Evolutionary conservation across 23 tunicate species (phyloP), one percentile per base, ranked within the genome.

Genomic region (Aplidium turbinatum): DNA sequence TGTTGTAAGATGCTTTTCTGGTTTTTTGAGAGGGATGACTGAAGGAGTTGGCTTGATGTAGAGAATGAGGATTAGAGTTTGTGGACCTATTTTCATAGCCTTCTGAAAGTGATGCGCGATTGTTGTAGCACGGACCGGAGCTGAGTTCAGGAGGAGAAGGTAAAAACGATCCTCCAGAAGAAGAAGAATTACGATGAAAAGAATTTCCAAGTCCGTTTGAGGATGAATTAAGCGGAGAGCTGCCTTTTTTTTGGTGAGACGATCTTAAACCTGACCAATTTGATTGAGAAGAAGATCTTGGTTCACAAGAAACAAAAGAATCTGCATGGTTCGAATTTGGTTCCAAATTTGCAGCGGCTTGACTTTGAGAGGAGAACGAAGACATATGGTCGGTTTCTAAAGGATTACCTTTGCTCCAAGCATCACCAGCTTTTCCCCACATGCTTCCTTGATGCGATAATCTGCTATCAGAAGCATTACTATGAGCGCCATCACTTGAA

Each of bases 391-490:
- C 42, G 3, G n/a, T 38, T 56, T 56, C 57, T 20, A 51, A 21
- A 11, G 78, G 24, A 23, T 27, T 16, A 13, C 46, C 85, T 39
- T 70, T 80, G 24, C 70, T 47, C 85, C 85, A 80, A 20, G 72
- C 70, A 51, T 81, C 79, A 1, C 79, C 78, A 1, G 85, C 78
- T 7, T 72, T 72, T 3, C 87, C 87, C 87, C 87, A 81, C 22
- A 72, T 11, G 0, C 36, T 38, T 7, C 53, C 66, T 22, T 67
- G 82, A 20, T 68, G 78, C 72, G 85, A 72, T 4, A 47, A 81
- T 63, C 52, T 60, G 5, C 85, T 67, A 33, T 81, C 96, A 3
- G 87, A 81, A 28, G 55, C 57, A 34, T 73, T 73, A 33, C 89
- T 81, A 20, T 57, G 86, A 35, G 71, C 36, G 0, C 82, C 89